Conservation (phyloP, 2,797 vertebrate species). For the Moxostoma hubbsi region DNA sequence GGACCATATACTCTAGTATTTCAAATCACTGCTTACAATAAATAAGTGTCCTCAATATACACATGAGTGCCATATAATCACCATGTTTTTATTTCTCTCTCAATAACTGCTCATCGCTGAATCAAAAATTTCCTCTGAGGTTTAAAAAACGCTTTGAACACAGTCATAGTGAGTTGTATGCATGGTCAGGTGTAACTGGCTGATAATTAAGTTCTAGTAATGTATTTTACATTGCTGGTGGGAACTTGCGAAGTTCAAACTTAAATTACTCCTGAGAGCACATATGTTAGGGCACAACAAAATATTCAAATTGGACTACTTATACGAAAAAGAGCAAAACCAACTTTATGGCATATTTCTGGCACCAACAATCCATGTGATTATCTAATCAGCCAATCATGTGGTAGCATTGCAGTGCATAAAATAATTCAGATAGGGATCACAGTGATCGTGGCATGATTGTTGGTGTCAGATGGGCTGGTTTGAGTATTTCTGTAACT, state of each 20-base stretch:
- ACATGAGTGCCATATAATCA: slow-evolving; percentile 28
- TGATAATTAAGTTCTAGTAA: slow-evolving; percentile 47
- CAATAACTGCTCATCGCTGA: not conserved
- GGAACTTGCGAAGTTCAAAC: slow-evolving; percentile 30
- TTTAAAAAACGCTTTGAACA: not conserved
- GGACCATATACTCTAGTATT: not conserved
- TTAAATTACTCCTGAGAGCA: slow-evolving; percentile 28
- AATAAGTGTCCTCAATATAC: not conserved
- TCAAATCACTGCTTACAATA: not conserved
- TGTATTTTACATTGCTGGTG: slow-evolving; percentile 28
- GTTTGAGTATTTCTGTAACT: too few species aligned
- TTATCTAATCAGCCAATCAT: too few species aligned
- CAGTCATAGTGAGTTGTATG: slow-evolving; percentile 20
- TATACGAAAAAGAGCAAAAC: slow-evolving; percentile 1
- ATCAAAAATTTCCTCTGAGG: slow-evolving; percentile 28
- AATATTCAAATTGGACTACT: not conserved
- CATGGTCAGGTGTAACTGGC: slow-evolving; percentile 47
- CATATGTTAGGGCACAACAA: slow-evolving; percentile 7
- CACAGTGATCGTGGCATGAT: too few species aligned
- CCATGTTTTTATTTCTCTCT: slow-evolving; percentile 18
- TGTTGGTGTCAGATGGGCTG: too few species aligned
- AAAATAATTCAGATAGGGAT: too few species aligned
- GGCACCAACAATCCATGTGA: too few species aligned
- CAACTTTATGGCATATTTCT: too few species aligned
- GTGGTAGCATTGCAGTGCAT: too few species aligned